Conservation (phyloP, 2,113 vertebrate species). For the Psettodes erumei region DNA sequence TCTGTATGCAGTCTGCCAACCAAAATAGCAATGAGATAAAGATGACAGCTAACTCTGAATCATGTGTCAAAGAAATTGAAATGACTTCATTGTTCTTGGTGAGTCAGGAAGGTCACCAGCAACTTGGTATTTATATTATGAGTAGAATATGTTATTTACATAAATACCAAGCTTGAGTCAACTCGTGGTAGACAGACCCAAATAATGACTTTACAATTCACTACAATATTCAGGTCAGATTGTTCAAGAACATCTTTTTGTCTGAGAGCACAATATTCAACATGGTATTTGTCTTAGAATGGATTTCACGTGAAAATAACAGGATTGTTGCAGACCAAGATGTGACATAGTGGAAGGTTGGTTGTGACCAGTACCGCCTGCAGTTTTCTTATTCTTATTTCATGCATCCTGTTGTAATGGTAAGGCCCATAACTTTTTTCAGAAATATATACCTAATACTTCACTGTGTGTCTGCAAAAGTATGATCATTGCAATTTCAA, state of each 20-base stretch:
- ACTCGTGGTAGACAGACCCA: no score
- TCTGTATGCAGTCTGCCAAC: constrained; percentile 9
- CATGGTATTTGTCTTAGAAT: background rate
- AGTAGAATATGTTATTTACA: background rate
- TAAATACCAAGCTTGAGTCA: background rate
- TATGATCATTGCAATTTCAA: background rate
- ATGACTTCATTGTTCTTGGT: constrained; percentile 16
- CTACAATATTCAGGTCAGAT: background rate
- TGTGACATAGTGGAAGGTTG: background rate
- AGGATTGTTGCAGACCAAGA: background rate
- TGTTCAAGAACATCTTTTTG: background rate
- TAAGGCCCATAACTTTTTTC: background rate
- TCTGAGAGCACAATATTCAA: background rate
- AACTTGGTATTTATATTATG: constrained; percentile 12
- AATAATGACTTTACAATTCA: background rate
- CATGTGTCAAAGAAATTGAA: constrained; percentile 22
- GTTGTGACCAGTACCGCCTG: background rate
- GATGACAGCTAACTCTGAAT: constrained; percentile 28
- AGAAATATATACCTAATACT: background rate
- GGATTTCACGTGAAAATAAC: background rate
- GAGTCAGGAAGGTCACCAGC: background rate
- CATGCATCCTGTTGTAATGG: background rate
- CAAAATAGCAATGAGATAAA: constrained; percentile 35
- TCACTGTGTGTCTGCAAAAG: background rate
- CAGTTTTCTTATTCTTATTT: background rate